Evolutionary conservation across 1,140 invertebrate species (phyloP), one percentile per base, ranked within the genome.

Genomic region (Drosophila pallidifrons): DNA sequence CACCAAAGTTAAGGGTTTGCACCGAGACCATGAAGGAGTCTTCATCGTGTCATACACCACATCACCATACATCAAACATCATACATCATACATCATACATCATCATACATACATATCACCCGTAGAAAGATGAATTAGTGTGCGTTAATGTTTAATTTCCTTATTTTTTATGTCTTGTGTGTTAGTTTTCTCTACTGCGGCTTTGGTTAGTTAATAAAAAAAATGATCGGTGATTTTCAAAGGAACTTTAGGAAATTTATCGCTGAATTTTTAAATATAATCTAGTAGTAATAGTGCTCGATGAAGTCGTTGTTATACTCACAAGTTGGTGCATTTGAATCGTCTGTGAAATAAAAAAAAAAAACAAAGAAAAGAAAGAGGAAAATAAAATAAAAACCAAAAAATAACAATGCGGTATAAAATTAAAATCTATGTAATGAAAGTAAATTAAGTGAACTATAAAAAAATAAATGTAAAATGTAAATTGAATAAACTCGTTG

Each of bases 311-410:
- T 32, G 30, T 32, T 10, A 13, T 91, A 91, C 88, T 91, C 66
- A 91, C 88, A 80, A 69, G 87, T 87, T 59, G 71, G 61, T 60
- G 63, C 58, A 68, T 59, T 81, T 52, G 71, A 35, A 69, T 89
- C 86, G 85, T 79, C 2, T 85, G 74, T n/a, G 77, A 68, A 16
- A 74, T 28, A 57, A 68, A 57, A 38, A 38, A n/a, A 59, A 59
- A 43, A 43, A 57, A 68, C 54, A 38, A 38, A n/a, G 46, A 59
- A 43, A 43, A 13, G 16, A 59, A 45, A 28, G 1, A 28, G 3
- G 46, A 59, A 11, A 46, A 59, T 43, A 13, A 43, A 43, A 43
- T 3, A 43, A 45, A 20, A 43, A 16, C 55, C 38, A 41, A 41
- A 11, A 35, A 35, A 35, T 7, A 35, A 20, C 2, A 20, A 20